These are phyloP conservation scores for Cactoblastis cactorum DNA, from an alignment of 2,888 invertebrate species.

Conservation along the genomic window DNA sequence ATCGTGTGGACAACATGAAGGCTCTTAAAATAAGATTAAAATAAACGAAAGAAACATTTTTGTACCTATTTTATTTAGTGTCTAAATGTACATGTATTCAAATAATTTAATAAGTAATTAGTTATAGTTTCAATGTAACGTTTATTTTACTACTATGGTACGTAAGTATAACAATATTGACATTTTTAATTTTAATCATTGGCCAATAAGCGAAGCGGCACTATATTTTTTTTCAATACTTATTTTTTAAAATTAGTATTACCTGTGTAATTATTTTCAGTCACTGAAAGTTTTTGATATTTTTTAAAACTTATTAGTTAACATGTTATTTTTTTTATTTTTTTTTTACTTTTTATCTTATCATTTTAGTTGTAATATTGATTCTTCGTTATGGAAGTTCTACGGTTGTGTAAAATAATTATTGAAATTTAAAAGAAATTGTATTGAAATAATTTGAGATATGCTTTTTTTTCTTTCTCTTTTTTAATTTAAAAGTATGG, in stretches of 20 bases:
- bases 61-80: constrained; percentile 10
- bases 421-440: neutral
- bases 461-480: constrained; percentile 3
- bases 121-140: constrained; percentile 1
- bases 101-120: constrained; percentile 6
- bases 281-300: neutral
- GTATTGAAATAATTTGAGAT: neutral
- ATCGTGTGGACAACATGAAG: constrained; percentile 1
- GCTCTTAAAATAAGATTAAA: neutral
- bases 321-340: neutral
- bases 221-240: constrained; percentile 3
- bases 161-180: neutral
- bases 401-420: constrained; percentile 6
- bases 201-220: neutral
- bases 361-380: constrained; percentile 4
- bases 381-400: neutral
- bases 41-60: constrained; percentile 4
- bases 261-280: constrained; percentile 1
- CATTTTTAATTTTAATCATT: constrained; percentile 1
- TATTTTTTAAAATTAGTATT: neutral
- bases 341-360: constrained; percentile 3
- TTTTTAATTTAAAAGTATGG: neutral
- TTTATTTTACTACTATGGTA: constrained; percentile 5
- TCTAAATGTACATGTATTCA: constrained; percentile 11
- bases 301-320: neutral